These are phyloP conservation scores for Sakesphorus luctuosus DNA, from an alignment of 2,113 vertebrate species.

Conservation along the genomic window DNA sequence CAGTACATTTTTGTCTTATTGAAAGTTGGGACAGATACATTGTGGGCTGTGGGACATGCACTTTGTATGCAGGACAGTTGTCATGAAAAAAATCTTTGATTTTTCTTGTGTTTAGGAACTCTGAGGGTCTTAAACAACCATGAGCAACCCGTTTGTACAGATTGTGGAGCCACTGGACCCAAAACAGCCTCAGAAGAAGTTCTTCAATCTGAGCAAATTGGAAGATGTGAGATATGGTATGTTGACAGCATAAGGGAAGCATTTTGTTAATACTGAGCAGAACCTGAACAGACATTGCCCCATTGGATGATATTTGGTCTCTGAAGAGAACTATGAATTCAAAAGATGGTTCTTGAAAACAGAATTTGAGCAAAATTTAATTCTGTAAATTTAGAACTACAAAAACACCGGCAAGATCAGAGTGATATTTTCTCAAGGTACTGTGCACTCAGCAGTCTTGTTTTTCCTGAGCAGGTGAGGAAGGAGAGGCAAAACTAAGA, in stretches of 20 bases:
- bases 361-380: neutral
- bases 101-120: slow-evolving; percentile 36
- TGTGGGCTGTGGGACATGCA: neutral
- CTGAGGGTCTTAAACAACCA: slow-evolving; percentile 43
- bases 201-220: slow-evolving; percentile 90
- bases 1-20: neutral
- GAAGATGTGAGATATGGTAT: slow-evolving; percentile 89
- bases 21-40: neutral
- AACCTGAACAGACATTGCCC: neutral
- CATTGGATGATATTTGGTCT: neutral
- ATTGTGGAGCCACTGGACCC: slow-evolving; percentile 86
- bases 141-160: slow-evolving; percentile 85
- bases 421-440: neutral
- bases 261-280: neutral
- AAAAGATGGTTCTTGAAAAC: neutral
- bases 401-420: neutral
- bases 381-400: neutral
- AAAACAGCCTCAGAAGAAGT: slow-evolving; percentile 80
- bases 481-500: neutral
- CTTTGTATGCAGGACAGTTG: neutral
- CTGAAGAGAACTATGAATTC: neutral
- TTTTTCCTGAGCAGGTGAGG: neutral
- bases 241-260: neutral
- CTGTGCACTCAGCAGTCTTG: neutral
- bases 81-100: neutral